A percentile compares a stretch with the other conserved stretches of the same genome.
These are phyloP conservation scores for Chrysocyon brachyurus DNA, from an alignment of 2,797 vertebrate genomes.

Conservation along the genomic window DNA sequence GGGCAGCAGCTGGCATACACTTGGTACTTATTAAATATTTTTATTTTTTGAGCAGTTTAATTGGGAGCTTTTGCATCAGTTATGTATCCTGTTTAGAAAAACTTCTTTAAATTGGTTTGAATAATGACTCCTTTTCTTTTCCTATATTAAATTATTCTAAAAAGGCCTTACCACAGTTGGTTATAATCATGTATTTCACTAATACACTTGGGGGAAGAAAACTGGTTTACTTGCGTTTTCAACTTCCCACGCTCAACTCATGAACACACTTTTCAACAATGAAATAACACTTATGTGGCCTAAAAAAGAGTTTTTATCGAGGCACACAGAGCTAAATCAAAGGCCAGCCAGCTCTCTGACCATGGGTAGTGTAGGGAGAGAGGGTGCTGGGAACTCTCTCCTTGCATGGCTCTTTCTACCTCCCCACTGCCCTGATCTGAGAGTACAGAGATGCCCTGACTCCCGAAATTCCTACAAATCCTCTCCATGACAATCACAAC, in stretches of 20 bases:
- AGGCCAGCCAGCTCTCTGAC: neutral
- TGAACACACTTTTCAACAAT: neutral
- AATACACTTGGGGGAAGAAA: neutral
- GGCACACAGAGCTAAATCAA: neutral
- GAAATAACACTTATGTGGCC: neutral
- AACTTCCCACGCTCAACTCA: neutral
- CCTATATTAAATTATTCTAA: slow-evolving; percentile 38
- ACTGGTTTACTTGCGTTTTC: slow-evolving; percentile 9
- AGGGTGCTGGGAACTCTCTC: neutral
- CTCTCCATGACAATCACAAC: slow-evolving; percentile 7
- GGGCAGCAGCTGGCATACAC: slow-evolving; percentile 1
- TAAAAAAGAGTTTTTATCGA: neutral
- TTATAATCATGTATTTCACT: neutral
- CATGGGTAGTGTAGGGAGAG: neutral
- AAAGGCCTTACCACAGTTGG: slow-evolving; percentile 25
- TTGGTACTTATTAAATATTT: slow-evolving; percentile 66
- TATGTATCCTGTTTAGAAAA: slow-evolving; percentile 57
- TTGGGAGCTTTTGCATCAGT: slow-evolving; percentile 53
- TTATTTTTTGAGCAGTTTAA: slow-evolving; percentile 65
- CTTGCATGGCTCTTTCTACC: neutral
- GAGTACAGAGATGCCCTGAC: neutral
- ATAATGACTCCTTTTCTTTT: slow-evolving; percentile 41
- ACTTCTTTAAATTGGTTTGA: slow-evolving; percentile 44
- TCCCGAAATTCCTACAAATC: neutral
- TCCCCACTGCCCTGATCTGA: neutral